phyloP scores from a whole-genome alignment of 2,888 invertebrate species.

The Dolichopus griseipennis region DNA sequence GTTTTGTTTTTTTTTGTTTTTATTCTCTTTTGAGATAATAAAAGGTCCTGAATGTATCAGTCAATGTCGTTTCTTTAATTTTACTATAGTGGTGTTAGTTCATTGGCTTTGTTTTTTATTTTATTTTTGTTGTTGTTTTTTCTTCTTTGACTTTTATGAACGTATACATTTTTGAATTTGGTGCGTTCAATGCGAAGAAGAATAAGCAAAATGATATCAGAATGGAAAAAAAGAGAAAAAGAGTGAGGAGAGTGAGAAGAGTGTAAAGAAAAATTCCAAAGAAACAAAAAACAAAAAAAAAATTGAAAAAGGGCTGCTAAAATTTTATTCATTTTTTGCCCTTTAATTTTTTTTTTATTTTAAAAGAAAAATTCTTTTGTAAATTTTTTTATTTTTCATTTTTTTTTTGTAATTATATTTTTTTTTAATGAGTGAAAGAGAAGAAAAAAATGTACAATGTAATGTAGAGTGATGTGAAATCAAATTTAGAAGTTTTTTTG shows the following conservation, averaged over 20 bases:
- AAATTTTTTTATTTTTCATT: not conserved
- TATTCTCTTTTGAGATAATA: not conserved
- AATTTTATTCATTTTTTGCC: not conserved
- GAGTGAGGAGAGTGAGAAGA: not conserved
- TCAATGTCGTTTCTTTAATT: conserved; percentile 1
- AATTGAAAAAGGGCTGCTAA: conserved; percentile 1
- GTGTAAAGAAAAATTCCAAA: not conserved
- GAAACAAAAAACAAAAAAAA: not conserved
- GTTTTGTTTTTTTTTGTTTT: not conserved
- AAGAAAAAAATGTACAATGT: not conserved
- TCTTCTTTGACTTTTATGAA: too few relatives aligned
- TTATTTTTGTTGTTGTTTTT: not conserved
- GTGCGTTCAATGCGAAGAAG: too few relatives aligned
- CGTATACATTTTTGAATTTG: too few relatives aligned
- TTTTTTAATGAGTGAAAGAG: not conserved
- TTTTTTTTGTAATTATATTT: not conserved
- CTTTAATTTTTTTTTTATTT: not conserved
- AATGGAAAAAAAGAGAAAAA: not conserved
- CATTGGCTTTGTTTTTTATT: not conserved
- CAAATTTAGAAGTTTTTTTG: not conserved
- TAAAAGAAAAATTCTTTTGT: not conserved
- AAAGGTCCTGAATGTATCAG: conserved; percentile 5
- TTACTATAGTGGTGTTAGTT: conserved; percentile 6
- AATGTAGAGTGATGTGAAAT: not conserved
- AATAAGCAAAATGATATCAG: not conserved